Base-by-base conservation (phyloP, 2,113 vertebrate species). In the Rhinoptilus africanus region DNA sequence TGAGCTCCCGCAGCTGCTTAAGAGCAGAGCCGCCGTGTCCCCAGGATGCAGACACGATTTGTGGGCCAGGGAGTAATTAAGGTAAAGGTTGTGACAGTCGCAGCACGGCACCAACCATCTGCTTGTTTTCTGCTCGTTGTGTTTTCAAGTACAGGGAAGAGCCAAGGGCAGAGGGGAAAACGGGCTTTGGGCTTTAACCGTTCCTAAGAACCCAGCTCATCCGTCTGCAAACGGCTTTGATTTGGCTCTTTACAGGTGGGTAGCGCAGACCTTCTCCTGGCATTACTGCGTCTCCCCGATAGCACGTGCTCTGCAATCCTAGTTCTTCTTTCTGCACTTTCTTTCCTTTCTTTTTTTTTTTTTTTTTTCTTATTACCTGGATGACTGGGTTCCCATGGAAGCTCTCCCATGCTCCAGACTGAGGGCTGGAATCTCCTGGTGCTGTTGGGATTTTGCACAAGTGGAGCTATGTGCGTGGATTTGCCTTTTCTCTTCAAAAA, bases 31-130 rank as follows among this genome's bases (percentile, higher is more conserved):
- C 4, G 0, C 15, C 5, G 28, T 62, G 57, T 72, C 21, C 30
- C 19, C 15, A 23, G 68, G 35, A 1, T 48, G 27, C 41, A 59
- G n/a, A 16, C 24, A 23, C 0, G 2, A 8, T 32, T 21, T 67
- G 10, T 85, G 56, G 35, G 51, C 45, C 20, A 74, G 66, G 41
- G 35, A 50, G 11, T 22, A 10, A 17, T 23, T 26, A 48, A 43
- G 41, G 63, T 63, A 69, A 19, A 79, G 73, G 9, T 43, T 63
- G 62, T 1, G 3, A 43, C 66, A 32, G 68, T 66, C 16, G 1
- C 51, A 48, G 67, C 74, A 21, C 8, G 6, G 28, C 72, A 54
- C 8, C 22, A 74, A 37, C 14, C 30, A 39, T 5, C 50, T 74
- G 35, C 82, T 67, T 45, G 2, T 32, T 48, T 56, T 62, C 54